Evolutionary conservation across 2,113 vertebrate species (phyloP).

Genomic region (Atherinomorus stipes): DNA sequence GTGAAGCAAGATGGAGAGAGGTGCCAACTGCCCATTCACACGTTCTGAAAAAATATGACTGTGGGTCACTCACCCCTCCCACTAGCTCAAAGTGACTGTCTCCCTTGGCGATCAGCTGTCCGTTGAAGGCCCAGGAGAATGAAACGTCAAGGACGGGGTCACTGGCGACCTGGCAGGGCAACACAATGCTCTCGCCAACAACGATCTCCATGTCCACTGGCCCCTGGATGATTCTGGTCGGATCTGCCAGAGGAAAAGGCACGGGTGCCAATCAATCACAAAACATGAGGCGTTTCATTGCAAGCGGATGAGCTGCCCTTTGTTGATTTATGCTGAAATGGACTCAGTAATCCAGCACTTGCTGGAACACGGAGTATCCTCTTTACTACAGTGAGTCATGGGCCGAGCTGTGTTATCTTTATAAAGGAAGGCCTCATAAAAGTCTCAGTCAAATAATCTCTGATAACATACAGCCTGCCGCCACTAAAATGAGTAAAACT

Average conservation of each 20-base stretch:
- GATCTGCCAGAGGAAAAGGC: conserved; percentile 80
- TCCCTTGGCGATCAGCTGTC: conserved; percentile 85
- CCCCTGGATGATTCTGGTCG: conserved; percentile 89
- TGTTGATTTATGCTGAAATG: conserved; percentile 27
- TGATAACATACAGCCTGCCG: conserved; percentile 61
- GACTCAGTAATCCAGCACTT: conserved; percentile 4
- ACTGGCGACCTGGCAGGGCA: conserved; percentile 90
- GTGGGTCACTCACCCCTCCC: conserved; percentile 88
- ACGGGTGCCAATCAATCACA: conserved; percentile 9
- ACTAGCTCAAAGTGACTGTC: conserved; percentile 91
- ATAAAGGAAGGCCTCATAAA: conserved; percentile 53
- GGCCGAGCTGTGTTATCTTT: conserved; percentile 32
- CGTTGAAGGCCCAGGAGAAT: conserved; percentile 95
- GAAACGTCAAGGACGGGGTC: conserved; percentile 89
- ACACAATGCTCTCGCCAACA: conserved; percentile 91
- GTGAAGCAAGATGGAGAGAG: conserved; percentile 39
- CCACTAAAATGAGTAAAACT: conserved; percentile 61
- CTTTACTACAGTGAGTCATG: conserved; percentile 39
- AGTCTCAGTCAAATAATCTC: conserved; percentile 61
- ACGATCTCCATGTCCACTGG: conserved; percentile 92
- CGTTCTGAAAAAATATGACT: conserved; percentile 39
- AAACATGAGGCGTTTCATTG: conserved; percentile 28
- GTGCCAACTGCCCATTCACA: conserved; percentile 68
- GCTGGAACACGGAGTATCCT: conserved; percentile 10
- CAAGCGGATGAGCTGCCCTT: conserved; percentile 21